phyloP scores from a whole-genome alignment of 2,113 vertebrate genomes.

The Cebus imitator region DNA sequence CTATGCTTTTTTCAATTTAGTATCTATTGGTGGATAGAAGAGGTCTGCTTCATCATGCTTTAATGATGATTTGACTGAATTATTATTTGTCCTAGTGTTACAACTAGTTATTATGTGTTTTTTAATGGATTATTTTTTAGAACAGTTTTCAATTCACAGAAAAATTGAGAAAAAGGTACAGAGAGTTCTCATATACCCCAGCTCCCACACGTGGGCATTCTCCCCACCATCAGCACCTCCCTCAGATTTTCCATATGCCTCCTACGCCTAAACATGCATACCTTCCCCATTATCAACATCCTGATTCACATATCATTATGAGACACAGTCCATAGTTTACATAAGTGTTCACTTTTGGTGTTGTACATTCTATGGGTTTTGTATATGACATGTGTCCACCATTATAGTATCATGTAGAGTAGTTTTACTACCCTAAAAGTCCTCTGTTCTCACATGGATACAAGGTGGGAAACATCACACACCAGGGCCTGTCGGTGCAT shows the following conservation, averaged over 20 bases:
- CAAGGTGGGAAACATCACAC: too few species aligned
- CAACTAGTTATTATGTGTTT: neutral
- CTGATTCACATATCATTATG: neutral
- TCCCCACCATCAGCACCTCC: fast-evolving
- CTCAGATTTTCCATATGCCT: neutral
- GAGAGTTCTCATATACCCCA: neutral
- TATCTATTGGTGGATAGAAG: neutral
- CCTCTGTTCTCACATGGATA: neutral
- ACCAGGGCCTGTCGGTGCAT: too few species aligned
- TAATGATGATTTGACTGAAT: slow-evolving; percentile 6
- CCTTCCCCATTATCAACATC: neutral
- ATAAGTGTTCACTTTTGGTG: neutral
- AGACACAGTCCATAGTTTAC: neutral
- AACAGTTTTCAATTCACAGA: neutral
- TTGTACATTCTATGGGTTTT: neutral
- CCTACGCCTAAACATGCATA: neutral
- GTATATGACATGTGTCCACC: neutral
- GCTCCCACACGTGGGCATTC: fast-evolving
- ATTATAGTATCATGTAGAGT: neutral
- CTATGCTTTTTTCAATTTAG: slow-evolving; percentile 27
- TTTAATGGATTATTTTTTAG: neutral
- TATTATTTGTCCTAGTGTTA: neutral
- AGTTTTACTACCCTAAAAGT: neutral
- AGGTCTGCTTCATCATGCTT: neutral
- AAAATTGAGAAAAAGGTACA: neutral